A percentile compares a stretch with the other conserved stretches of the same genome.
These are phyloP conservation scores for Kryptolebias marmoratus DNA, from an alignment of 2,113 vertebrate species.

Conservation along the genomic window DNA sequence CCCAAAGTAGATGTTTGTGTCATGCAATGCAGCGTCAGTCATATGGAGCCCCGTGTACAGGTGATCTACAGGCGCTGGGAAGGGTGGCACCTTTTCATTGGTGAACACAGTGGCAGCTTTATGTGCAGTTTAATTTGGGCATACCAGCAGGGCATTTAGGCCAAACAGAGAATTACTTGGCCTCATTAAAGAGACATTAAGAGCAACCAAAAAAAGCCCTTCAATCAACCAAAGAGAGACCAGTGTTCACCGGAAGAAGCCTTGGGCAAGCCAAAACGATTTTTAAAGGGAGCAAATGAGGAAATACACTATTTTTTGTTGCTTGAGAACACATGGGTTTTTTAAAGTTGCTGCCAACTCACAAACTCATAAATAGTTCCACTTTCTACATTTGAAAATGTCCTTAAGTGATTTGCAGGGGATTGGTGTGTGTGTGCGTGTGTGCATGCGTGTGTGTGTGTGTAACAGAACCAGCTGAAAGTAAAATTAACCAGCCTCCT, in stretches of 20 bases:
- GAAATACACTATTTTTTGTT: no score
- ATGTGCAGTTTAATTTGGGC: neutral
- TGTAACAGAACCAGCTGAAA: no score
- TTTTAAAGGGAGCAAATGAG: no score
- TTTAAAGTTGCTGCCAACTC: neutral
- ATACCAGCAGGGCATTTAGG: neutral
- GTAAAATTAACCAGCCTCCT: no score
- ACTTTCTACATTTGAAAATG: neutral
- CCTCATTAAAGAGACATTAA: neutral
- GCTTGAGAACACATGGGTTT: no score
- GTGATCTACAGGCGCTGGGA: neutral
- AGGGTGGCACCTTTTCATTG: neutral
- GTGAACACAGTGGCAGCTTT: neutral
- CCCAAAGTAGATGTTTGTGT: neutral
- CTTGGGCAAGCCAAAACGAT: neutral
- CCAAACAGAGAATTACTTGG: slow-evolving; percentile 2
- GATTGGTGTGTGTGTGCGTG: no score
- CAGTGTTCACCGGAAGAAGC: neutral
- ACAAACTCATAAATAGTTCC: neutral
- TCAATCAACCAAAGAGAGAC: neutral
- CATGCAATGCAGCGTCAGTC: neutral
- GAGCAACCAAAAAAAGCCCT: neutral
- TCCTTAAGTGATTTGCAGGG: no score
- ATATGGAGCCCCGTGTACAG: neutral
- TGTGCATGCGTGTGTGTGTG: no score